Conservation (phyloP, 2,797 vertebrate genomes). For the Esox lucius region DNA sequence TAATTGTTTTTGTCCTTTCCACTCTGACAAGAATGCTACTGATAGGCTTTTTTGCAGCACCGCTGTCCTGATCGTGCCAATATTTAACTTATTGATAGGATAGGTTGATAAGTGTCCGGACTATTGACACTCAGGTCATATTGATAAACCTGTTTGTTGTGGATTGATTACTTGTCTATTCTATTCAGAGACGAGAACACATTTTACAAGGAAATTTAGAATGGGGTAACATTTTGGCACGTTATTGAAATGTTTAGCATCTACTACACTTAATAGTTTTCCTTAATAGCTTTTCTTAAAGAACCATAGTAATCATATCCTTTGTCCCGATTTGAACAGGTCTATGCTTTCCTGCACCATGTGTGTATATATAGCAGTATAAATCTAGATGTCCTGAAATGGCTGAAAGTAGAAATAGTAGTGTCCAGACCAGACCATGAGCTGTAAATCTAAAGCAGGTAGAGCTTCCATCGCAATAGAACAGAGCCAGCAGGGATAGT, state of each 20-base stretch:
- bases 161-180: conserved; percentile 65
- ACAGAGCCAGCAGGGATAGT: conserved; percentile 67
- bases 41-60: conserved; percentile 39
- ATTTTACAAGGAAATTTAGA: conserved; percentile 34
- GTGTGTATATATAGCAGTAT: too few species aligned
- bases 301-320: too few species aligned
- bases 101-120: conserved; percentile 52
- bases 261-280: not conserved
- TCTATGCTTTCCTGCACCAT: too few species aligned
- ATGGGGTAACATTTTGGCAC: not conserved
- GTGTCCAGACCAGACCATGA: too few species aligned
- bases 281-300: not conserved
- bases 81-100: conserved; percentile 72
- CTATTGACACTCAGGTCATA: conserved; percentile 66
- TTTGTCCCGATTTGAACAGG: too few species aligned
- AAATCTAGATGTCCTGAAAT: too few species aligned
- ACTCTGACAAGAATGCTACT: conserved; percentile 20
- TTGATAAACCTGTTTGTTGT: conserved; percentile 66
- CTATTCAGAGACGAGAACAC: conserved; percentile 41
- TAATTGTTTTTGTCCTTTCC: conserved; percentile 6
- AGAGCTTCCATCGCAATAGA: conserved; percentile 55
- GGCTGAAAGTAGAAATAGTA: too few species aligned
- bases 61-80: conserved; percentile 34
- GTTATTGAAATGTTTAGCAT: not conserved
- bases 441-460: conserved; percentile 9